These are phyloP conservation scores for Rhynchonycteris naso DNA, from an alignment of 2,797 vertebrate species.

Conservation along the genomic window DNA sequence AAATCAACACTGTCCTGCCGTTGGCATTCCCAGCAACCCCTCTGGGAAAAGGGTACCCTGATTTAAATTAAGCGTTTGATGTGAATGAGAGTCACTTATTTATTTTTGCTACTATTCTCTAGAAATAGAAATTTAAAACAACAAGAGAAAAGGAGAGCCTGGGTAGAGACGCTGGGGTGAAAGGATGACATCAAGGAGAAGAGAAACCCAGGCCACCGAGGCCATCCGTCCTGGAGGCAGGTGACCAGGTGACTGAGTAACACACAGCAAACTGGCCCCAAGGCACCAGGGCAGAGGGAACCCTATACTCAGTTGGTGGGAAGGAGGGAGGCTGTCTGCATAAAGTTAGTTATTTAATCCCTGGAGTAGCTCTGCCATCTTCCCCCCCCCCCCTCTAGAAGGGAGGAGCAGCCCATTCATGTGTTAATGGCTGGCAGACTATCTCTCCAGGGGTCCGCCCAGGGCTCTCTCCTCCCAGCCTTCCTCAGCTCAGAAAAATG, in stretches of 20 bases:
- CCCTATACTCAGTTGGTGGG: neutral
- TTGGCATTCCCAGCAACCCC: neutral
- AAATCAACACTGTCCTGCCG: neutral
- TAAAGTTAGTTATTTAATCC: neutral
- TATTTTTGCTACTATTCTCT: neutral
- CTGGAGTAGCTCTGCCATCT: neutral
- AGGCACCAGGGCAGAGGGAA: neutral
- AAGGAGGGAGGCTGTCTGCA: neutral
- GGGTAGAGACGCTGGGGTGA: neutral
- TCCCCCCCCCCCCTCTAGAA: neutral
- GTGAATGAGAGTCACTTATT: neutral
- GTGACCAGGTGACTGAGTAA: neutral
- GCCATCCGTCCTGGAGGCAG: neutral
- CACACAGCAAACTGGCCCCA: fast-evolving
- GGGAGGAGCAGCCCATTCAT: neutral
- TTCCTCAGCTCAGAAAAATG: neutral
- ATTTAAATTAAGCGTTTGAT: neutral
- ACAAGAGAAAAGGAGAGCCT: fast-evolving
- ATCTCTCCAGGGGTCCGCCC: neutral
- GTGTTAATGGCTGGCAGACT: neutral
- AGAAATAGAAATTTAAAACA: neutral
- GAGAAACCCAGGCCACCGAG: neutral
- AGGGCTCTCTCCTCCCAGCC: fast-evolving
- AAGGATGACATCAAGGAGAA: neutral
- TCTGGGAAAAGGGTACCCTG: neutral